These are phyloP conservation scores for Anguilla pacifica DNA, from an alignment of 2,797 vertebrate genomes.

Conservation along the genomic window DNA sequence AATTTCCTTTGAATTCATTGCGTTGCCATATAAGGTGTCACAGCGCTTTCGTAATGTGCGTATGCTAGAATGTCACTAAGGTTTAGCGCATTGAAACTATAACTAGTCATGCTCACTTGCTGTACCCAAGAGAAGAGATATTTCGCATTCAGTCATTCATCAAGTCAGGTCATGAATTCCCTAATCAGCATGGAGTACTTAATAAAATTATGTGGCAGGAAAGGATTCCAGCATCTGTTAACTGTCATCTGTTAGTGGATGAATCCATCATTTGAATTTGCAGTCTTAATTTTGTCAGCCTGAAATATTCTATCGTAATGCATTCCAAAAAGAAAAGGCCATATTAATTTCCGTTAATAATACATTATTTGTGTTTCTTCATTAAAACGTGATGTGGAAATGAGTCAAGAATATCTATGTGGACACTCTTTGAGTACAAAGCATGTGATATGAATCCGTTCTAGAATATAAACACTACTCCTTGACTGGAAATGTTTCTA, in stretches of 20 bases:
- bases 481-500: neutral
- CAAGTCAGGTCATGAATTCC: neutral
- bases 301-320: neutral
- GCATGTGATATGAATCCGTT: neutral
- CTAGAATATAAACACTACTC: neutral
- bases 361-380: neutral
- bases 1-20: neutral
- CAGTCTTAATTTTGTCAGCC: neutral
- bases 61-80: neutral
- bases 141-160: neutral
- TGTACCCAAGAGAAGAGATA: neutral
- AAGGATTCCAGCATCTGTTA: slow-evolving; percentile 22
- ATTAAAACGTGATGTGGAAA: neutral
- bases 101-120: neutral
- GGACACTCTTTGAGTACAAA: neutral
- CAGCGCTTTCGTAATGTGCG: neutral
- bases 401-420: neutral
- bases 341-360: neutral
- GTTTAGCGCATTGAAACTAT: neutral
- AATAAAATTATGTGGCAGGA: neutral
- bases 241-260: neutral
- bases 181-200: neutral
- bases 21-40: neutral
- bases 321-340: neutral
- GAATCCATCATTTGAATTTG: neutral